A percentile compares a stretch with the other conserved stretches of the same genome.
These are phyloP conservation scores for Delphinapterus leucas DNA, from an alignment of 2,113 vertebrate genomes.

Conservation along the genomic window DNA sequence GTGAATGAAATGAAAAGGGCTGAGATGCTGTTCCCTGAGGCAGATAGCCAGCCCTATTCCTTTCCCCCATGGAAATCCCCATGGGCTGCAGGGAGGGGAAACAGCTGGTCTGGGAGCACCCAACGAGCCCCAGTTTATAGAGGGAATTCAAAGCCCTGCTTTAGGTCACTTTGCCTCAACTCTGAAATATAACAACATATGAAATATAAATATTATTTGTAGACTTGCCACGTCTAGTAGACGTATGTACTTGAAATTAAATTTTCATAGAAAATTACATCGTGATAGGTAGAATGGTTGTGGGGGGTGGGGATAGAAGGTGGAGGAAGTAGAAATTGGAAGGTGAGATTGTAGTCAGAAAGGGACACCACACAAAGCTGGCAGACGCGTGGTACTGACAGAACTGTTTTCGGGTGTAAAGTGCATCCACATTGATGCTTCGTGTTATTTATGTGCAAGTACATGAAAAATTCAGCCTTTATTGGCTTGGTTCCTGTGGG, in stretches of 20 bases:
- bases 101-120: not conserved
- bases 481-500: constrained; percentile 49
- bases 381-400: not conserved
- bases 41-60: not conserved
- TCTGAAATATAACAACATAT: not conserved
- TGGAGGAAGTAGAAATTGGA: not conserved
- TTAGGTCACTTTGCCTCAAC: not conserved
- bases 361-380: not conserved
- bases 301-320: not conserved
- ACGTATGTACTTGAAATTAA: not conserved
- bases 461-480: not conserved
- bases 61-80: not conserved
- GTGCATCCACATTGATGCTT: accelerated
- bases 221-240: not conserved
- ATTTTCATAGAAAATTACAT: not conserved
- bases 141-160: not conserved
- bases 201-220: not conserved
- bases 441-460: accelerated
- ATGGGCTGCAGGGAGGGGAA: not conserved
- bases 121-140: not conserved
- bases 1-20: not conserved
- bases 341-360: not conserved
- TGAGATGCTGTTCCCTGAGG: not conserved
- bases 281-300: not conserved
- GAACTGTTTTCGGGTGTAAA: not conserved